Conservation (phyloP, 2,888 invertebrate species). For the Unio delphinus region DNA sequence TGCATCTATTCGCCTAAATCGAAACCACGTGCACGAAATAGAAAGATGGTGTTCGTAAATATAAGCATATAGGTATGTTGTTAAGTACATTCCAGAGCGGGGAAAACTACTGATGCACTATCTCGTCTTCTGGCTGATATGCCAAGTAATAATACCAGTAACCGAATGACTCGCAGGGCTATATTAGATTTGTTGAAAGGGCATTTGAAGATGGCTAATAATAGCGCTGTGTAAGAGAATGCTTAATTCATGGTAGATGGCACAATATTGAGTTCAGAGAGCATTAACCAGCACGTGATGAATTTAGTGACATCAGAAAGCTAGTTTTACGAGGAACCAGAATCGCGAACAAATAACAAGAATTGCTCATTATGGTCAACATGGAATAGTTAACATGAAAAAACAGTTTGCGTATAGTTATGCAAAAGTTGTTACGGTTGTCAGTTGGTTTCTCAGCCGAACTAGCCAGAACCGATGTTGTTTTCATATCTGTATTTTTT, state of each 20-base stretch:
- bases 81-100: conserved; percentile 19
- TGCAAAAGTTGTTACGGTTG: conserved; percentile 14
- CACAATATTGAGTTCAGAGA: neutral
- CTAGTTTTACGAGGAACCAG: conserved; percentile 14
- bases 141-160: neutral
- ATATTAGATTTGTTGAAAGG: conserved; percentile 8
- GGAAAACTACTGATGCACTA: conserved; percentile 25
- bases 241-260: conserved; percentile 4
- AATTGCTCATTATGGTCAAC: conserved; percentile 17
- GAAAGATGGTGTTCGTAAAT: conserved; percentile 45
- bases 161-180: neutral
- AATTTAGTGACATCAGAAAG: conserved; percentile 12
- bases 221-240: conserved; percentile 2
- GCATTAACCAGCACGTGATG: conserved; percentile 8
- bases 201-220: conserved; percentile 10
- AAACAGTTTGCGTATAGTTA: neutral
- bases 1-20: conserved; percentile 40
- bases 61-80: conserved; percentile 29
- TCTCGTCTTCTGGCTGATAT: conserved; percentile 15
- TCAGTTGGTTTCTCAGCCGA: conserved; percentile 12
- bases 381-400: conserved; percentile 16
- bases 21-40: conserved; percentile 47
- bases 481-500: too few relatives aligned
- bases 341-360: neutral
- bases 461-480: conserved; percentile 11